Evolutionary conservation across 2,888 invertebrate species (phyloP).

Genomic region (Oligia latruncula): DNA sequence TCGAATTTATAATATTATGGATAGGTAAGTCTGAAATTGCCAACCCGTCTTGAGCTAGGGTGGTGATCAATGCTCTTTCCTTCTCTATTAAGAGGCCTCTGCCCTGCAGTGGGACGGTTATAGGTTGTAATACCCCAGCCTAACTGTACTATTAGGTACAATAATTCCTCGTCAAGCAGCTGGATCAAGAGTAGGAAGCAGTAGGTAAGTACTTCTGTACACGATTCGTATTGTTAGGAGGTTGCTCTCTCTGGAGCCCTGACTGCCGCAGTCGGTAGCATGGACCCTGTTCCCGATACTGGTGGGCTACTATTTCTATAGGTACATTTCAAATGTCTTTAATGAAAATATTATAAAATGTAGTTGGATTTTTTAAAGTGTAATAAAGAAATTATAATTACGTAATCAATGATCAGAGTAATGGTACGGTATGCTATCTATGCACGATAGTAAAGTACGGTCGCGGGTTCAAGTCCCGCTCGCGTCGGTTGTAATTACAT

Average conservation of each 20-base stretch:
- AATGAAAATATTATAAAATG: neutral
- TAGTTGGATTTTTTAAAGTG: neutral
- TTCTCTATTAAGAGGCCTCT: too few relatives aligned
- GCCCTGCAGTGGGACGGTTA: too few relatives aligned
- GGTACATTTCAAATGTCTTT: neutral
- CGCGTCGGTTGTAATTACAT: neutral
- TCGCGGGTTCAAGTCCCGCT: neutral
- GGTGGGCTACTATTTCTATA: neutral
- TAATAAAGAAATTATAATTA: neutral
- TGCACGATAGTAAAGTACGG: too few relatives aligned
- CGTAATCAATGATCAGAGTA: neutral
- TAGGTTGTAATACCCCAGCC: too few relatives aligned
- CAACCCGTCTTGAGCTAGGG: too few relatives aligned
- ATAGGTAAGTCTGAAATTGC: too few relatives aligned
- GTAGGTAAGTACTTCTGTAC: neutral
- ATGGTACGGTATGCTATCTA: neutral
- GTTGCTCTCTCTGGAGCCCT: neutral
- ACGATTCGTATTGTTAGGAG: neutral
- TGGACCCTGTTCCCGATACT: neutral
- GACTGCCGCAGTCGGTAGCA: neutral
- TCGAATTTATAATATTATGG: too few relatives aligned
- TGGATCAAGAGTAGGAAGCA: neutral
- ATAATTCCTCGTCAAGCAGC: neutral
- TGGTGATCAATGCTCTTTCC: too few relatives aligned
- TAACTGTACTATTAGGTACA: too few relatives aligned